Base-by-base conservation (phyloP, 2,797 vertebrate species). In the Gila robusta region DNA sequence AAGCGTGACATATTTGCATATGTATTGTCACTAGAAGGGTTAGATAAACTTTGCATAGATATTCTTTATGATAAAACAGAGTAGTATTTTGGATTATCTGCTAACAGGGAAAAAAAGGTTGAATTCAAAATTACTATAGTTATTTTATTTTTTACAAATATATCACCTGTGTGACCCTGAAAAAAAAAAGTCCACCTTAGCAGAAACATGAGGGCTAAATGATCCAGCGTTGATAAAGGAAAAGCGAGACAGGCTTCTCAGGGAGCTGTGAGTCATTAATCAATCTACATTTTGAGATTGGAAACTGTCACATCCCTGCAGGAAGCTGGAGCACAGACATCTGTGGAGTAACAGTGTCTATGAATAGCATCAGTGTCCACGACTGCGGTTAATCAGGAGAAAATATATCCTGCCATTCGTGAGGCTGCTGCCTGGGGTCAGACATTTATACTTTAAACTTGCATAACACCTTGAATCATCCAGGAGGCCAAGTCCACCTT, bases 241-340 rank as follows among this genome's bases (percentile, higher is more conserved):
- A 80, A 81, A 79, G 44, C 28, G 4, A 78, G 66, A 39, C 52
- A 64, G 52, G 69, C 52, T 72, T 82, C 52, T 59, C 2, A 17
- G 41, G 66, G 72, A 82, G 32, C 82, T 74, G 71, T 83, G 70
- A 67, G 64, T 78, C 77, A 70, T 83, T 83, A 79, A 83, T 83
- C 81, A 87, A 73, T 87, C 76, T 79, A 66, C 44, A 73, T 77
- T 44, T 56, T 85, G 47, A 80, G 59, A 71, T 66, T 71, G 32
- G 66, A 83, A 78, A 54, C 56, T 87, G 86, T 79, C 81, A 78
- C 44, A 56, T 64, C 44, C n/a, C 81, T 28, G 74, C 81, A 28
- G 82, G 69, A 73, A 54, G n/a, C 81, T 12, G 67, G 39, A 67
- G 76, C 67, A 67, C 56, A 83, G 82, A 64, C 59, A 47, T 83